phyloP scores from a whole-genome alignment of 1,140 invertebrate genomes.

The Agraylea sexmaculata region DNA sequence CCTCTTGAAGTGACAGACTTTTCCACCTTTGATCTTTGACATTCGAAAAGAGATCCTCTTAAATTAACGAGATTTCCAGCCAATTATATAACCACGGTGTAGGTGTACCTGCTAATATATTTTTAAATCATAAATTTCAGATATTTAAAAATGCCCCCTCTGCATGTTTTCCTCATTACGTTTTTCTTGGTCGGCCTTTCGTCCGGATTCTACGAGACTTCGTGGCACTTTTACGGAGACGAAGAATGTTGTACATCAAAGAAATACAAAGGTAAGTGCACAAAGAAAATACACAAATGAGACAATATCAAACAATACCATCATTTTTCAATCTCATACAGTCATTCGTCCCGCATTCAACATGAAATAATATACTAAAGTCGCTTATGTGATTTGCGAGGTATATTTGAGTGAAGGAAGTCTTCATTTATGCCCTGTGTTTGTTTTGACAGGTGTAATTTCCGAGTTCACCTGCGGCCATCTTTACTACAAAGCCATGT shows the following conservation, averaged over 20 bases:
- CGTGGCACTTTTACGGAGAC: slow-evolving; percentile 16
- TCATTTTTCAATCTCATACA: background rate
- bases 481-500: slow-evolving; percentile 73
- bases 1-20: no score
- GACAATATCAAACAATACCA: background rate
- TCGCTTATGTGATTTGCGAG: background rate
- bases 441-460: slow-evolving; percentile 66
- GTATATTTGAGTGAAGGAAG: background rate
- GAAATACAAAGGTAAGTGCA: slow-evolving; percentile 9
- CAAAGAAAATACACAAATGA: background rate
- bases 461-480: slow-evolving; percentile 71
- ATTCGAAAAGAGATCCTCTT: no score
- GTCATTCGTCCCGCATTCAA: background rate
- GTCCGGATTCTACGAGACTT: slow-evolving; percentile 12
- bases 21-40: no score
- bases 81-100: no score
- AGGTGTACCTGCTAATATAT: no score
- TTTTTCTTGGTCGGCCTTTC: slow-evolving; percentile 1
- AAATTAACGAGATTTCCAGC: no score
- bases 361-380: background rate
- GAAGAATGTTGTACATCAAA: slow-evolving; percentile 13
- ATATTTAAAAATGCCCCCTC: no score
- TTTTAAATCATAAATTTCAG: no score
- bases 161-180: no score
- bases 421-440: slow-evolving; percentile 1